Evolutionary conservation across 1,140 invertebrate species (phyloP).

Genomic region (Globodera ellingtonae): DNA sequence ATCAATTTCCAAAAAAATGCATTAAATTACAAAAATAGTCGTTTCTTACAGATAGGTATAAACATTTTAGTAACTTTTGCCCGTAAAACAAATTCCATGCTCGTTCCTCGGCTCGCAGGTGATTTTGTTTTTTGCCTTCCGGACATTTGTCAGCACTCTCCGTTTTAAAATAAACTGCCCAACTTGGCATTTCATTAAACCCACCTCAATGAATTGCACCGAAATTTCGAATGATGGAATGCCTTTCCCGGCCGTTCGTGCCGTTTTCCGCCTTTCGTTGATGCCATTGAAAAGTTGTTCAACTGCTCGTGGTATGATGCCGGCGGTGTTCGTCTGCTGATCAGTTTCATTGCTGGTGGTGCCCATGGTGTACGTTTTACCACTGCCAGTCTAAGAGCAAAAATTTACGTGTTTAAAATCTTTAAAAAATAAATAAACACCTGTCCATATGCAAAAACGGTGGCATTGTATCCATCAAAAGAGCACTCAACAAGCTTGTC

Average conservation of each 20-base stretch:
- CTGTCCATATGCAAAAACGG: constrained; percentile 67
- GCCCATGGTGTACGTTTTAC: constrained; percentile 81
- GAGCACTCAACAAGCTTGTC: constrained; percentile 73
- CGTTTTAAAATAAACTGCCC: too few species aligned
- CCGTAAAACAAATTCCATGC: too few species aligned
- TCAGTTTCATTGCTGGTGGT: constrained; percentile 86
- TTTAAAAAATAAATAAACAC: constrained; percentile 44
- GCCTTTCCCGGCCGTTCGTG: constrained; percentile 63
- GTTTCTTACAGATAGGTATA: too few species aligned
- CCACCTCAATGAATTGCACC: too few species aligned
- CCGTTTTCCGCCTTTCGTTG: constrained; percentile 55
- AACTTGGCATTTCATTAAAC: too few species aligned
- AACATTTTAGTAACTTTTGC: too few species aligned
- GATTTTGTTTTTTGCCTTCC: too few species aligned
- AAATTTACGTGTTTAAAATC: constrained; percentile 3
- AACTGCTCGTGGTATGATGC: constrained; percentile 69
- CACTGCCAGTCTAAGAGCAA: constrained; percentile 71
- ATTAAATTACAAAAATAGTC: too few species aligned
- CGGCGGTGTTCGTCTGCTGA: constrained; percentile 38
- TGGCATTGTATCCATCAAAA: too few species aligned
- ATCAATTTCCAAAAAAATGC: too few species aligned
- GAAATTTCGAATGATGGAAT: constrained; percentile 61
- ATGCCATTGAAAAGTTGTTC: constrained; percentile 68
- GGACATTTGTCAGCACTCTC: too few species aligned
- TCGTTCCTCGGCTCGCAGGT: too few species aligned